phyloP scores from a whole-genome alignment of 1,140 invertebrate species.

The Palaemon carinicauda region DNA sequence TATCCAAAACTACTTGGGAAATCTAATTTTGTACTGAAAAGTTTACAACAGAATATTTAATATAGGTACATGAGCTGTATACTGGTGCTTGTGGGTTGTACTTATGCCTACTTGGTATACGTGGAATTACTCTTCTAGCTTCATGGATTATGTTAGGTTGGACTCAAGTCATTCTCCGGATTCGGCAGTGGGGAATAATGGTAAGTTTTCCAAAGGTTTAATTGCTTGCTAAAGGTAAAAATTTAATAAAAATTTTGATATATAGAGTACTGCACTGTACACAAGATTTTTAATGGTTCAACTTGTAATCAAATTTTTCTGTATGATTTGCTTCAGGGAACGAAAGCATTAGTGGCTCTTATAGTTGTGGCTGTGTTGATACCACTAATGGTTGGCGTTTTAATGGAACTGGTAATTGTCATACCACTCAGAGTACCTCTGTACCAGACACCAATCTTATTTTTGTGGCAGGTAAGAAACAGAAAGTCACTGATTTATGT shows the following conservation, averaged over 20 bases:
- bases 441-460: slow-evolving; percentile 92
- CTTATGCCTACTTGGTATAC: slow-evolving; percentile 86
- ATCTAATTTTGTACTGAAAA: not conserved
- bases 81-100: slow-evolving; percentile 94
- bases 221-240: not conserved
- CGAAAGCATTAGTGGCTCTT: slow-evolving; percentile 75
- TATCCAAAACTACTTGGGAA: not conserved
- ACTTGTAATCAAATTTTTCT: slow-evolving; percentile 12
- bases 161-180: slow-evolving; percentile 62
- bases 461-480: slow-evolving; percentile 73
- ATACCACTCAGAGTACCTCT: slow-evolving; percentile 92
- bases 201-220: slow-evolving; percentile 48
- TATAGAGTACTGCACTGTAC: too few relatives aligned
- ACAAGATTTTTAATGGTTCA: too few relatives aligned
- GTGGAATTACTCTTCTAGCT: slow-evolving; percentile 79
- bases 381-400: slow-evolving; percentile 89
- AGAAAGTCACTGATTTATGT: too few relatives aligned
- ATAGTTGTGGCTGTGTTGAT: slow-evolving; percentile 85
- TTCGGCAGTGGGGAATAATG: slow-evolving; percentile 62
- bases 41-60: not conserved
- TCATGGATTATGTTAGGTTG: slow-evolving; percentile 90
- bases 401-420: slow-evolving; percentile 90
- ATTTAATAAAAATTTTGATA: not conserved
- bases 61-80: slow-evolving; percentile 89
- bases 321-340: slow-evolving; percentile 55